phyloP scores from a whole-genome alignment of 1,140 invertebrate genomes.

The Diploscapter pachys region DNA sequence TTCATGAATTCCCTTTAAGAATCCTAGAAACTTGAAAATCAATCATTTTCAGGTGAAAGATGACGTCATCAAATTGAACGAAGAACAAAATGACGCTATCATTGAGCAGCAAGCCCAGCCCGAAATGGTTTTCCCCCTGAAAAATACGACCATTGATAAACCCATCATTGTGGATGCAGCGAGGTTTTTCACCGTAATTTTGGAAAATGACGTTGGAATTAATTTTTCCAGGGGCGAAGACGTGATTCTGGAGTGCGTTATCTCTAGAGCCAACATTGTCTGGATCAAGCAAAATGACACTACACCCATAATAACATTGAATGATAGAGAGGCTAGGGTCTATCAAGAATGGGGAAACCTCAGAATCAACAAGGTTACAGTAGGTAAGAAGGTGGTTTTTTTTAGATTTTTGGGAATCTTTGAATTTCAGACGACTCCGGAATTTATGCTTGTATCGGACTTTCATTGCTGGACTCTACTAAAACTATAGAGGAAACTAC shows the following conservation, averaged over 20 bases:
- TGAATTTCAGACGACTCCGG: conserved; percentile 36
- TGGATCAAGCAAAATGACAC: conserved; percentile 35
- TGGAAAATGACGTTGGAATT: too few relatives aligned
- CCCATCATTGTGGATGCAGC: conserved; percentile 34
- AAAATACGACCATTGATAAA: conserved; percentile 26
- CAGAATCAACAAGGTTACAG: conserved; percentile 35
- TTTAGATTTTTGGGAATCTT: background rate
- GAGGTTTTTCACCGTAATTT: too few relatives aligned
- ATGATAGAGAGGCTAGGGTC: conserved; percentile 44
- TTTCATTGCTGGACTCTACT: conserved; percentile 27
- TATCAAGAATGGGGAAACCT: conserved; percentile 50
- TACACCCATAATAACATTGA: conserved; percentile 39
- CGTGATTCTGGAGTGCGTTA: conserved; percentile 45
- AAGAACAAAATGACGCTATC: conserved; percentile 26
- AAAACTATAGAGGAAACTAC: conserved; percentile 15
- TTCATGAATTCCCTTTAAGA: too few relatives aligned
- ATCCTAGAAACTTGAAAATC: background rate
- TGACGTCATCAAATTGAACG: conserved; percentile 9
- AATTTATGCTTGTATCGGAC: conserved; percentile 44
- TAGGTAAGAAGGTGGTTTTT: conserved; percentile 6
- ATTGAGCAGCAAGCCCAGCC: conserved; percentile 23
- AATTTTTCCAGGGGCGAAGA: conserved; percentile 41
- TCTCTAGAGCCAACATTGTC: conserved; percentile 39
- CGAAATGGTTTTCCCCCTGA: conserved; percentile 10
- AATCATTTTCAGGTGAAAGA: background rate